Conservation (phyloP, 1,140 invertebrate genomes). For the Sinonovacula constricta region DNA sequence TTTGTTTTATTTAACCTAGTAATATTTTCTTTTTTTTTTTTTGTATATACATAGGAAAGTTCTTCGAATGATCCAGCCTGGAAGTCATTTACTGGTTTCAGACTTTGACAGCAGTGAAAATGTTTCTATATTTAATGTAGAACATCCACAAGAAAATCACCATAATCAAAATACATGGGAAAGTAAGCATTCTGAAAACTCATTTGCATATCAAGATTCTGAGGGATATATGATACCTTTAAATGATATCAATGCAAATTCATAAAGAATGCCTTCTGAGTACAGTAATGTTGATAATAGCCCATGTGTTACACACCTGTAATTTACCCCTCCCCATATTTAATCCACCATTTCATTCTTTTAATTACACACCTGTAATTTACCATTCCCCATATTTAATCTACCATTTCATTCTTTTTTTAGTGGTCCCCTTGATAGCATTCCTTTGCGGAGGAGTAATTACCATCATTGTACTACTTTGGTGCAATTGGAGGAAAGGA, state of each 20-base stretch:
- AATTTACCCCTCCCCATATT: neutral
- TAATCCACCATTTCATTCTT: neutral
- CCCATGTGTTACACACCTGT: neutral
- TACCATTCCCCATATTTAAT: neutral
- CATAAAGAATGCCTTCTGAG: neutral
- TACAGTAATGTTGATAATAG: neutral
- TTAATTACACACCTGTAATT: neutral
- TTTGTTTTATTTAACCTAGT: neutral
- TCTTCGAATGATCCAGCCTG: neutral
- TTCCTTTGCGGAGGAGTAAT: neutral
- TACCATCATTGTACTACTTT: neutral
- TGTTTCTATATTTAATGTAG: neutral
- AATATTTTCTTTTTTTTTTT: neutral
- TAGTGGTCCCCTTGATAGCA: neutral
- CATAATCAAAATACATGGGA: neutral
- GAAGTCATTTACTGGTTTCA: neutral
- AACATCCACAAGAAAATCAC: neutral
- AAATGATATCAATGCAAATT: neutral
- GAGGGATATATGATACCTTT: slow-evolving; percentile 1
- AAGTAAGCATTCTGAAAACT: neutral
- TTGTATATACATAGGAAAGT: neutral
- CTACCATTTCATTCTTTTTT: neutral
- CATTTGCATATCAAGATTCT: slow-evolving; percentile 1
- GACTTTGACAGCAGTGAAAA: neutral
- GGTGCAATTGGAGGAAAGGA: neutral